These are phyloP conservation scores for Python bivittatus DNA, from an alignment of 2,113 vertebrate species.

Conservation along the genomic window DNA sequence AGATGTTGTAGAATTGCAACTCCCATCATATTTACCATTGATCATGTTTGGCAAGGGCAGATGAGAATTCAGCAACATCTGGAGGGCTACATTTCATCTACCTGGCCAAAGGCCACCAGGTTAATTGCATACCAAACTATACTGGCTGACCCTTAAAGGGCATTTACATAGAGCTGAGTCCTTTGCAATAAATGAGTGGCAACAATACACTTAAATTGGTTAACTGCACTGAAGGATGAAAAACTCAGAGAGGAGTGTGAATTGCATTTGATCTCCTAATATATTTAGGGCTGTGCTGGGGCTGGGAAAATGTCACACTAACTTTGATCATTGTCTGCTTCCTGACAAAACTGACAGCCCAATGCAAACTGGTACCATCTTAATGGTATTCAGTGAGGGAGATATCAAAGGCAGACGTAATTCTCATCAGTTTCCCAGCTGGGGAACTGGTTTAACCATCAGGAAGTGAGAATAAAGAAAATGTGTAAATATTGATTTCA, in stretches of 20 bases:
- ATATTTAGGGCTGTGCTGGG: not conserved
- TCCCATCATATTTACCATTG: too few species aligned
- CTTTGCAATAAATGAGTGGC: not conserved
- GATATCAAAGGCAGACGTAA: fast-evolving
- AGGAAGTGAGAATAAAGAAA: not conserved
- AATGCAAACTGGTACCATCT: fast-evolving
- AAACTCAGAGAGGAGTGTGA: not conserved
- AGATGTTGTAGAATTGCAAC: too few species aligned
- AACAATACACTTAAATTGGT: not conserved
- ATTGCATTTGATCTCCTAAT: not conserved
- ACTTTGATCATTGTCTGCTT: not conserved
- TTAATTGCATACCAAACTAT: not conserved
- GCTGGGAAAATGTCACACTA: not conserved
- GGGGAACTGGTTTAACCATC: too few species aligned
- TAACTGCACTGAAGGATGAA: not conserved
- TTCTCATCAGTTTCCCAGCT: too few species aligned
- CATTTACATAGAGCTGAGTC: not conserved
- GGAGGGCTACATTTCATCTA: not conserved
- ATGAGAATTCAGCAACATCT: too few species aligned
- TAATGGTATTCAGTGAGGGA: fast-evolving
- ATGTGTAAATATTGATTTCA: fast-evolving
- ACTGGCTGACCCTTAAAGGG: too few species aligned
- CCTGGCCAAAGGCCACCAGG: not conserved
- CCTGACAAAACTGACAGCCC: not conserved
- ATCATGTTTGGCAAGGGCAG: too few species aligned